Base-by-base conservation (phyloP, 2,888 invertebrate genomes). In the Hofmannophila pseudospretella region DNA sequence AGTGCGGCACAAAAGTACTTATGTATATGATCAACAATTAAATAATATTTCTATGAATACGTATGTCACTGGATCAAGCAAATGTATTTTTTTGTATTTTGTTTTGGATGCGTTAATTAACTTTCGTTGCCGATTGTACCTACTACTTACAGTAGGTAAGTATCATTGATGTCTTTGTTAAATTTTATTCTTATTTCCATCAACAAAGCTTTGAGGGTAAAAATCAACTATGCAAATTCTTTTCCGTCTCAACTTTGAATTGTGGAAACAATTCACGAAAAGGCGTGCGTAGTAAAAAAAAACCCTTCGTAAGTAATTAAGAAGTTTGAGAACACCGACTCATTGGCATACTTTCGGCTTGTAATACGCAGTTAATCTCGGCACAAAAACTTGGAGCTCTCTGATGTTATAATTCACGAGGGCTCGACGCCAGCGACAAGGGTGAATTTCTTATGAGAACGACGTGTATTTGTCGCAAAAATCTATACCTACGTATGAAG, bases 311-410 rank as follows among this genome's bases (percentile, higher is more conserved):
- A 71, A 72, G 74, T 78, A 78, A 79, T 78, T 79, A 80, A 71
- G 73, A 77, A 80, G 72, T 78, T 76, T 63, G 61, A 55, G 59
- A 75, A 71, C 69, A 71, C 67, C 62, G 58, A 67, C 71, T 77
- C 77, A 79, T 77, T 73, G 78, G 71, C 72, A 76, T 74, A 78
- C 77, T 80, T 80, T 73, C 58, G 54, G 65, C 73, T 72, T 76
- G 75, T 80, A 78, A 74, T 72, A 78, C 74, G 72, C 73, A 74
- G 74, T 75, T 79, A 79, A 78, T 79, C 77, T 78, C 67, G 51
- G 65, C 67, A 64, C 62, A 79, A 80, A 78, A 80, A 78, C 67
- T 80, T 75, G 63, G 27, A 20, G 57, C 64, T 63, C 61, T 64
- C 58, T 62, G 67, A 74, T 69, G 77, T 74, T 76, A 74, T 80